These are phyloP conservation scores for Venustaconcha ellipsiformis DNA, from an alignment of 1,140 invertebrate species.

Conservation along the genomic window DNA sequence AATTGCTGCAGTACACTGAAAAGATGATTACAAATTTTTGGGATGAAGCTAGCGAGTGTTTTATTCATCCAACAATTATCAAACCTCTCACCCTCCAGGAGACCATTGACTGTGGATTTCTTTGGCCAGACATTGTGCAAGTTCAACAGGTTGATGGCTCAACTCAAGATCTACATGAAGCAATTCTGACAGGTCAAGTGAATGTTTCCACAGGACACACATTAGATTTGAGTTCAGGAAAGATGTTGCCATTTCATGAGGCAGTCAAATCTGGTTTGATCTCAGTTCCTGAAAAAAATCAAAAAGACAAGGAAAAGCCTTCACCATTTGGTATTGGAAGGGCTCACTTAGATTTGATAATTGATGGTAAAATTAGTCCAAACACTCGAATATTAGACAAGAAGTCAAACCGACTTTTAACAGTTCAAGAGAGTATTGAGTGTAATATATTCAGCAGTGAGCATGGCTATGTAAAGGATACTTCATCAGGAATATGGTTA, in stretches of 20 bases:
- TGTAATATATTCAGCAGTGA: slow-evolving; percentile 40
- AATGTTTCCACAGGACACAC: slow-evolving; percentile 85
- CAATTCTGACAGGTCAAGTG: slow-evolving; percentile 54
- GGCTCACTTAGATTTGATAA: slow-evolving; percentile 16
- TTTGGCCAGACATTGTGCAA: slow-evolving; percentile 75
- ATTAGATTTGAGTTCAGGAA: slow-evolving; percentile 75
- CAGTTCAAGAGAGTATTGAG: slow-evolving; percentile 36
- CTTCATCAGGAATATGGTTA: slow-evolving; percentile 53
- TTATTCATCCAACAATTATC: slow-evolving; percentile 81
- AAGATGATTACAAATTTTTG: slow-evolving; percentile 59
- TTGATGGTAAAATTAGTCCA: slow-evolving; percentile 26
- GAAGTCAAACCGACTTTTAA: slow-evolving; percentile 35
- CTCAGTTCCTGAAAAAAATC: slow-evolving; percentile 20
- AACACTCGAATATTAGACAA: slow-evolving; percentile 39
- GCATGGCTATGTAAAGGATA: slow-evolving; percentile 53
- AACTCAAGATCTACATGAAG: slow-evolving; percentile 44
- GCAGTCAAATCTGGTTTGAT: slow-evolving; percentile 52
- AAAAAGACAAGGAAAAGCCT: slow-evolving; percentile 20
- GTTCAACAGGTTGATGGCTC: slow-evolving; percentile 80
- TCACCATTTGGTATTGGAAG: too few species aligned
- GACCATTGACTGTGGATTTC: slow-evolving; percentile 79
- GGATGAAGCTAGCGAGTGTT: slow-evolving; percentile 36
- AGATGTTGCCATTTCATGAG: slow-evolving; percentile 43
- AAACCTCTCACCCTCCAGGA: slow-evolving; percentile 80
- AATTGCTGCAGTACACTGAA: slow-evolving; percentile 26